Base-by-base conservation (phyloP, 2,797 vertebrate species). In the Rallus crepitans region DNA sequence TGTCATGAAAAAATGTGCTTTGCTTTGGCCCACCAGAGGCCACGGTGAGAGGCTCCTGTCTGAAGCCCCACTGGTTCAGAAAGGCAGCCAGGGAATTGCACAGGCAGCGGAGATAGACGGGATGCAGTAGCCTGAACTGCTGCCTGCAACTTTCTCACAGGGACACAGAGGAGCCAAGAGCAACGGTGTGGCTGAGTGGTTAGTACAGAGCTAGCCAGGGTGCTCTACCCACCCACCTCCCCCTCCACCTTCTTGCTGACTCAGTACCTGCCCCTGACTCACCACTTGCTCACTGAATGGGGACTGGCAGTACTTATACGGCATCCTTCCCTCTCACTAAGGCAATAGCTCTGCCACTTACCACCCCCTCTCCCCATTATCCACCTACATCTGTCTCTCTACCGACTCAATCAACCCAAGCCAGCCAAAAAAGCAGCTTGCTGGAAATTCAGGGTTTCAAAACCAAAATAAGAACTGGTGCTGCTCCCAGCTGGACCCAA, bases 321-420 rank as follows among this genome's bases (percentile, higher is more conserved):
- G 95, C 87, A 92, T 83, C 68, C 70, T 94, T 93, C 89, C 61
- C 81, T 89, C 89, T 94, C 16, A 4, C 86, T 92, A 78, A 95
- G 90, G 93, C 87, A 96, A 65, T 48, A 97, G 86, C 93, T 95
- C 82, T 95, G 91, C 93, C 88, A 94, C 92, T 97, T 96, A 92
- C 91, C 92, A 94, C 92, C 91, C 78, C 94, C 95, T 87, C 76
- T 88, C 90, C 60, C 76, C 47, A 96, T 96, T 96, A 97, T 95
- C 90, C 94, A 93, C 91, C 90, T 96, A 97, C 96, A 95, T 92
- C 94, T 91, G 95, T 95, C 93, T 96, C 94, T 91, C 96, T 96
- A 92, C 73, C 42, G 2, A 85, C 84, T 96, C 93, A 89, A 93
- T 95, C 94, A 96, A 63, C 55, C 31, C 77, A 90, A 94, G 87